Evolutionary conservation across 2,797 vertebrate genomes (phyloP), one percentile per base, ranked within the genome.

Genomic region (Danio albolineatus): DNA sequence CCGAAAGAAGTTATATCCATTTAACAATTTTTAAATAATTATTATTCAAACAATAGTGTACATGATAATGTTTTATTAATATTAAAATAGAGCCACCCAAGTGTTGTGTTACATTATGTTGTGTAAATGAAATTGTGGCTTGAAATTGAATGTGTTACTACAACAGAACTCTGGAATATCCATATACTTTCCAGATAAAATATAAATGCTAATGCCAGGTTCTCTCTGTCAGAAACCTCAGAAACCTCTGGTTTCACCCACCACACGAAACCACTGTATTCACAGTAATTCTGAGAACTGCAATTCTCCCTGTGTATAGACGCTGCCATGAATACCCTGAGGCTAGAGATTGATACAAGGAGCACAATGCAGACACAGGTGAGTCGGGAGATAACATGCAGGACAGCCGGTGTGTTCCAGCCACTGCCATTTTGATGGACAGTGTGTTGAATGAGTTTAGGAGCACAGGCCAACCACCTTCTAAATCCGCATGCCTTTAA

Each of bases 351-450:
- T 74, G 72, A 79, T 62, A 73, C 46, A 66, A 57, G 38, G 38
- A 73, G 76, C 61, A 82, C 81, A 82, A 73, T 82, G 38, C 70
- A 73, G 64, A 57, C 69, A 66, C 75, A 82, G 69, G 81, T 82
- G 81, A 78, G 75, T 49, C n/a, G 2, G 39, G 62, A 76, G 77
- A 75, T 79, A 79, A 79, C 43, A 67, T n/a, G 59, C 67, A 79
- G 73, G 46, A 51, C 60, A 76, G 44, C 53, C 54, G 39, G 9
- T 16, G 36, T 38, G 17, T 71, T 67, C 51, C 17, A 72, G 60
- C 19, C 38, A 12, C 51, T 65, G 79, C 76, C 53, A 67, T 76
- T 73, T 72, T 76, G 76, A 82, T 41, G 2, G 66, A 79, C 72
- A 43, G 39, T 38, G 10, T 7, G 21, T 64, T 73, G 66, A 80